Evolutionary conservation across 2,113 vertebrate species (phyloP).

Genomic region (Percopsis transmontana): DNA sequence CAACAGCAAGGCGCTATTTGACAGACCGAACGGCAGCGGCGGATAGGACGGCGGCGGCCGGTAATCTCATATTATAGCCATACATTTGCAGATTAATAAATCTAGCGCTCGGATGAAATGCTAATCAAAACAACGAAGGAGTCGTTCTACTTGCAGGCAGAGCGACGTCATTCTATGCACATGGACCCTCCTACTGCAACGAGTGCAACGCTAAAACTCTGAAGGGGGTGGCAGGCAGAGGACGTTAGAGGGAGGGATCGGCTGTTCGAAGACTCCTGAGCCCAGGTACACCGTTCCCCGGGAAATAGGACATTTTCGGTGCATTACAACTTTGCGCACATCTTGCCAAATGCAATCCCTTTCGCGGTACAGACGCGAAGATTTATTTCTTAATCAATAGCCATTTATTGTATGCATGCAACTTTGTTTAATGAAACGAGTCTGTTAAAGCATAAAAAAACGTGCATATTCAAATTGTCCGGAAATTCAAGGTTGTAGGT

Average conservation of each 20-base stretch:
- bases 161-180: constrained; percentile 76
- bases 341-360: neutral
- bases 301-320: constrained; percentile 71
- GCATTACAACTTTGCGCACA: constrained; percentile 4
- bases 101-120: constrained; percentile 49
- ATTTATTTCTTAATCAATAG: neutral
- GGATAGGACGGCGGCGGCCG: constrained; percentile 56
- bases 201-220: constrained; percentile 75
- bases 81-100: constrained; percentile 55
- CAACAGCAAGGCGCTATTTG: constrained; percentile 58
- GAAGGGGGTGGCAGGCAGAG: constrained; percentile 25
- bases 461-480: too few species aligned
- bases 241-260: constrained; percentile 18
- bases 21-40: constrained; percentile 62
- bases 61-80: constrained; percentile 66
- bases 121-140: constrained; percentile 77
- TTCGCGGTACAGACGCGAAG: neutral
- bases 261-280: constrained; percentile 29
- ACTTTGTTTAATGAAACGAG: too few species aligned
- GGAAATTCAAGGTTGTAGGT: too few species aligned
- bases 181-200: constrained; percentile 79
- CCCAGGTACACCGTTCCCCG: constrained; percentile 68
- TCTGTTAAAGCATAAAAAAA: too few species aligned
- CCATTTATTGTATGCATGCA: too few species aligned
- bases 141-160: constrained; percentile 74